phyloP scores from a whole-genome alignment of 53 echinoderm and acorn worm species.

The Temnopleurus reevesii region DNA sequence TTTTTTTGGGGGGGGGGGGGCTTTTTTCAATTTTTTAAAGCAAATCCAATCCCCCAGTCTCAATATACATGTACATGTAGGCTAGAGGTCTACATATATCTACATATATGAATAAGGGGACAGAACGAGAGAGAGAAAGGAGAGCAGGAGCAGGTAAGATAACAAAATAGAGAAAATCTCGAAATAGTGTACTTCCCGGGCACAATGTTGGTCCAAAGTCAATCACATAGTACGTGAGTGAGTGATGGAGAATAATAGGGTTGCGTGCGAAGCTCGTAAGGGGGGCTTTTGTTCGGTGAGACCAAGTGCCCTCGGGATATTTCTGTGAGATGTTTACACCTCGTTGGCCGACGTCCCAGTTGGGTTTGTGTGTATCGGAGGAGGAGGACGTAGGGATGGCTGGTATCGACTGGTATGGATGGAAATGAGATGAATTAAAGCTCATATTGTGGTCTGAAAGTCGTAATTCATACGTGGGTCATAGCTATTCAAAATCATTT shows the following conservation, averaged over 20 bases:
- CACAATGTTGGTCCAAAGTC: conserved; percentile 43
- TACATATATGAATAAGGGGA: neutral
- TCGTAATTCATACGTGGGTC: no score
- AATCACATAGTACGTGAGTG: conserved; percentile 34
- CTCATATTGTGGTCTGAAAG: no score
- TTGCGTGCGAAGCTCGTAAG: conserved; percentile 55
- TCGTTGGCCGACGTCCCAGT: conserved; percentile 33
- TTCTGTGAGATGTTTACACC: conserved; percentile 48
- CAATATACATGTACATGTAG: no score
- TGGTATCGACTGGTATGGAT: neutral
- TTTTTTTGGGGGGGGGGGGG: no score
- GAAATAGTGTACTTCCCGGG: conserved; percentile 18
- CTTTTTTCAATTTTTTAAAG: neutral
- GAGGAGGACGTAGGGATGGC: neutral
- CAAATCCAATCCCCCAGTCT: conserved; percentile 2
- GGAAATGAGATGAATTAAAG: neutral
- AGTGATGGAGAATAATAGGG: conserved; percentile 19
- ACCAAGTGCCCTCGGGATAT: conserved; percentile 54
- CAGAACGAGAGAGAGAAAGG: neutral
- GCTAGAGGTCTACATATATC: neutral
- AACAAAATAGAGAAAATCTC: neutral
- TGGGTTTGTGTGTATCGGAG: neutral
- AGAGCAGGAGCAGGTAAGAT: neutral
- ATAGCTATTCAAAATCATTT: no score
- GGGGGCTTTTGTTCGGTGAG: conserved; percentile 38